phyloP scores from a whole-genome alignment of 2,113 vertebrate genomes.

The Rhea pennata region DNA sequence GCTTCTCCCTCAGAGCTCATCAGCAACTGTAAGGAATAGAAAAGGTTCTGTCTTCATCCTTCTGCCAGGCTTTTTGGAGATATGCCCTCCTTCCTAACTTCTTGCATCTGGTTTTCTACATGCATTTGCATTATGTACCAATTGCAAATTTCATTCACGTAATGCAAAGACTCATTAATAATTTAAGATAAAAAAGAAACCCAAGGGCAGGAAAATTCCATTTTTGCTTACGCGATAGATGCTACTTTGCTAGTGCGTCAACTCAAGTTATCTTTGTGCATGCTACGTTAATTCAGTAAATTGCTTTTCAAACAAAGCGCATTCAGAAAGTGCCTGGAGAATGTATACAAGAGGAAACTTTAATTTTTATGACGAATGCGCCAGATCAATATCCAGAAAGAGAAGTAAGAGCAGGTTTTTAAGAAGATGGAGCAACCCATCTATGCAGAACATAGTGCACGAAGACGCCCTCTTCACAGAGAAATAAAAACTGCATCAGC shows the following conservation, averaged over 20 bases:
- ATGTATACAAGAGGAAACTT: background rate
- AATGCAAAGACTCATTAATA: slow-evolving; percentile 38
- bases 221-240: slow-evolving; percentile 14
- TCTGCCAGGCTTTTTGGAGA: background rate
- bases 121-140: background rate
- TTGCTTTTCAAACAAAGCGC: slow-evolving; percentile 28
- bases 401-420: fast-evolving
- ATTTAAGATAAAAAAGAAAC: slow-evolving; percentile 44
- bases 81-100: background rate
- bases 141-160: slow-evolving; percentile 3
- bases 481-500: background rate
- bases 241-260: background rate
- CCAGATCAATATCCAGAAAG: background rate
- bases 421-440: background rate
- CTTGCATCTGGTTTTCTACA: background rate
- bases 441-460: no score
- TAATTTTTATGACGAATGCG: background rate
- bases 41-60: background rate
- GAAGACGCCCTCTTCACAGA: background rate
- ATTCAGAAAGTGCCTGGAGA: background rate
- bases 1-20: background rate
- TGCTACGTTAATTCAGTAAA: slow-evolving; percentile 50
- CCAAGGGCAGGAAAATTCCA: slow-evolving; percentile 31
- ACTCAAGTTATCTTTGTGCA: slow-evolving; percentile 23
- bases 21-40: background rate